Percentiles rank a stretch among this genome's conserved stretches.
Evolutionary conservation across 1,140 invertebrate genomes (phyloP).

Genomic region (Planococcus citri): DNA sequence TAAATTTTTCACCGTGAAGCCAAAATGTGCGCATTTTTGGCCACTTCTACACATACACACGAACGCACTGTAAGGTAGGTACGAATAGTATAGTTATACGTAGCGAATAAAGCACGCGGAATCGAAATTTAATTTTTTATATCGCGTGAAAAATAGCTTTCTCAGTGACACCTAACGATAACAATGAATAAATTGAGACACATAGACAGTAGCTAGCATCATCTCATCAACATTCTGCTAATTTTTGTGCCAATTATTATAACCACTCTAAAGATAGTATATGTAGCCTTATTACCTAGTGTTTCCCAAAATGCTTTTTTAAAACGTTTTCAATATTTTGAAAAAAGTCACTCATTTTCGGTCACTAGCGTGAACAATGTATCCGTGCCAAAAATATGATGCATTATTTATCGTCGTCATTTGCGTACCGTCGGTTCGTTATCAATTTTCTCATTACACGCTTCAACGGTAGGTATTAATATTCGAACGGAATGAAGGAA

Average conservation of each 20-base stretch:
- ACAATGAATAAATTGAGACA: constrained; percentile 9
- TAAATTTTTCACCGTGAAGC: too few relatives aligned
- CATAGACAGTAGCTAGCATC: background rate
- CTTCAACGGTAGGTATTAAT: background rate
- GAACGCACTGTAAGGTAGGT: too few relatives aligned
- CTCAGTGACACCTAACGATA: background rate
- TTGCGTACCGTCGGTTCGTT: background rate
- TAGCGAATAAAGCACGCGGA: too few relatives aligned
- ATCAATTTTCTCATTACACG: background rate
- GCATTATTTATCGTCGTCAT: constrained; percentile 1
- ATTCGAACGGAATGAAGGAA: too few relatives aligned
- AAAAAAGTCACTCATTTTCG: background rate
- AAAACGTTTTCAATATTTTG: constrained; percentile 12
- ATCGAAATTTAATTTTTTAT: background rate
- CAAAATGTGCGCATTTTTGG: too few relatives aligned
- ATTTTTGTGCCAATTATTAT: constrained; percentile 12
- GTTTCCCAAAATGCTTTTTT: background rate
- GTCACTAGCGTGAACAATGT: constrained; percentile 6
- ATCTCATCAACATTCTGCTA: constrained; percentile 13
- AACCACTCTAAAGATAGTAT: constrained; percentile 13
- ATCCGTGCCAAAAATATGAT: background rate
- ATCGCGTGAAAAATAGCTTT: background rate
- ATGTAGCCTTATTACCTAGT: constrained; percentile 15
- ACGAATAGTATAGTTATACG: too few relatives aligned
- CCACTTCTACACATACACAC: too few relatives aligned